Percentiles rank a stretch among this genome's conserved stretches.
Evolutionary conservation across 2,113 vertebrate genomes (phyloP).

Genomic region (Tursiops truncatus): DNA sequence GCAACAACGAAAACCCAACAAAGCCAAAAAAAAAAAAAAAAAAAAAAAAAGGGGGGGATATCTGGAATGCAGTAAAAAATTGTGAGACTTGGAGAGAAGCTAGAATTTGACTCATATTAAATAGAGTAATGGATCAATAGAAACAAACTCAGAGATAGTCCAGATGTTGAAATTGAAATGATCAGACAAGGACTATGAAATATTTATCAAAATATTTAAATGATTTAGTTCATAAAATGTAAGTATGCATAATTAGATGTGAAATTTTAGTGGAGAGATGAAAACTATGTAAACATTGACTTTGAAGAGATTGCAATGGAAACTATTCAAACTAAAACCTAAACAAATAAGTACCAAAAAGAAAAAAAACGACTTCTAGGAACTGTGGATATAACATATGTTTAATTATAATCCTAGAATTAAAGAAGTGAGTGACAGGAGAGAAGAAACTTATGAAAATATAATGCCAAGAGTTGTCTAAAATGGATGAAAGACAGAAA

Average conservation of each 20-base stretch:
- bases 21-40: no score
- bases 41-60: fast-evolving
- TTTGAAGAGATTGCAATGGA: neutral
- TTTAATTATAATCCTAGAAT: neutral
- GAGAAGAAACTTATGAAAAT: neutral
- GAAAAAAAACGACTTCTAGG: neutral
- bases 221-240: neutral
- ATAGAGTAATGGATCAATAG: neutral
- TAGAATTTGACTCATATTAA: neutral
- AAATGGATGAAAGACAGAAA: neutral
- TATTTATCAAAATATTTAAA: neutral
- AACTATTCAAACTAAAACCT: neutral
- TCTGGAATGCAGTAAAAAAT: neutral
- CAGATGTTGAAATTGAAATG: neutral
- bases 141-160: neutral
- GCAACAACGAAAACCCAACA: no score
- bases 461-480: neutral
- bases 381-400: neutral
- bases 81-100: neutral
- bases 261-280: neutral
- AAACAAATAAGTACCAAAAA: neutral
- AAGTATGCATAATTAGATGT: neutral
- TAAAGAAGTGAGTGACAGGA: neutral
- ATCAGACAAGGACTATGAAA: neutral
- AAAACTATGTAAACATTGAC: neutral